A percentile compares a stretch with the other conserved stretches of the same genome.
phyloP scores from a whole-genome alignment of 2,797 vertebrate species.

The Odontamblyopus rebecca region DNA sequence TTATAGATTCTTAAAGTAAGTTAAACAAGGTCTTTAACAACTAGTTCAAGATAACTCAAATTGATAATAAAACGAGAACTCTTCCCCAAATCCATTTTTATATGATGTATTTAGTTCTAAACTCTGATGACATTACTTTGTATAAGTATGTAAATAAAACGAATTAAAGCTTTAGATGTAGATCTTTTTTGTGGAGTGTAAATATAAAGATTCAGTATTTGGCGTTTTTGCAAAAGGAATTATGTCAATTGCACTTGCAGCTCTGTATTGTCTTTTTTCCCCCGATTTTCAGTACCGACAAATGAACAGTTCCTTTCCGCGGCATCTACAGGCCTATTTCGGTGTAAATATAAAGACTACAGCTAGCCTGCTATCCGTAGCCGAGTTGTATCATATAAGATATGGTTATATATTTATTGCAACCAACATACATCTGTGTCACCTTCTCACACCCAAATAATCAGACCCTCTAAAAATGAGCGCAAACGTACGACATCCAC shows the following conservation, averaged over 20 bases:
- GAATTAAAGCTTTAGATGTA: not conserved
- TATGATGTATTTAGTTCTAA: not conserved
- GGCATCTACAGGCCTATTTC: slow-evolving; percentile 67
- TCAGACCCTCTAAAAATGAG: slow-evolving; percentile 42
- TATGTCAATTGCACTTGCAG: slow-evolving; percentile 46
- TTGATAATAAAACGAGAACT: not conserved
- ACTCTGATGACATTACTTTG: slow-evolving; percentile 13
- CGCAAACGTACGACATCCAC: slow-evolving; percentile 53
- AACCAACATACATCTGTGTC: slow-evolving; percentile 46
- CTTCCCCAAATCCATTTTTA: not conserved
- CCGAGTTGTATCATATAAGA: slow-evolving; percentile 48
- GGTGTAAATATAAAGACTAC: slow-evolving; percentile 70
- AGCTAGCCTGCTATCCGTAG: slow-evolving; percentile 68
- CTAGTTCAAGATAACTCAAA: not conserved
- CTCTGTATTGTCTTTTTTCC: slow-evolving; percentile 39
- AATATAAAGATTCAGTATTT: not conserved
- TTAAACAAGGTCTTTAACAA: not conserved
- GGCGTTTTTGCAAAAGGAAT: slow-evolving; percentile 23
- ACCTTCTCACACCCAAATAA: slow-evolving; percentile 66
- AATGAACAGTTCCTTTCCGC: slow-evolving; percentile 75
- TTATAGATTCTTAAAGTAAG: slow-evolving; percentile 3
- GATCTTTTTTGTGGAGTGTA: slow-evolving; percentile 7
- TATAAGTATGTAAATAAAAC: slow-evolving; percentile 25
- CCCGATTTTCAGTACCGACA: slow-evolving; percentile 72
- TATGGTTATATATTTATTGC: slow-evolving; percentile 49